Conservation (phyloP, 2,113 vertebrate species). For the Leptocoma aspasia region DNA sequence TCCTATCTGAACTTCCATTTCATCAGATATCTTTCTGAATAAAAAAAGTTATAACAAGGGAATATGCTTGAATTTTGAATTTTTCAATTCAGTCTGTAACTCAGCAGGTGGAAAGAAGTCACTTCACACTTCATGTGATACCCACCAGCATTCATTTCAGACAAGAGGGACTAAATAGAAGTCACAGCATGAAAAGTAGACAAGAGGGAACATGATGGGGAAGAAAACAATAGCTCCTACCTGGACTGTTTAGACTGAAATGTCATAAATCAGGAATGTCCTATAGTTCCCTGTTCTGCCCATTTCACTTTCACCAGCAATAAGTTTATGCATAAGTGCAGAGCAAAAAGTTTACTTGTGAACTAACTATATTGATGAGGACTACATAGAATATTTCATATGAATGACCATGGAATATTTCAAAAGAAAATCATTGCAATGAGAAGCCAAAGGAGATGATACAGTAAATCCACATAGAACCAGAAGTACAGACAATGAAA, state of each 20-base stretch:
- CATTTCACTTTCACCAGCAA: background rate
- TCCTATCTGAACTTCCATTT: background rate
- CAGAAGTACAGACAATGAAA: background rate
- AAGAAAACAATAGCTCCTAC: conserved; percentile 64
- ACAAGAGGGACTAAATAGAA: conserved; percentile 61
- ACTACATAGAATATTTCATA: background rate
- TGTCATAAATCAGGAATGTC: background rate
- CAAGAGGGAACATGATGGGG: conserved; percentile 30
- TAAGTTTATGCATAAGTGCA: background rate
- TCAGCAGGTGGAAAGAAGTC: conserved; percentile 73
- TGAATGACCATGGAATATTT: background rate
- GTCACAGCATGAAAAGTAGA: conserved; percentile 69
- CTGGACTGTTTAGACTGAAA: conserved; percentile 51
- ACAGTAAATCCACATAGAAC: background rate
- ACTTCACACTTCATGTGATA: conserved; percentile 74
- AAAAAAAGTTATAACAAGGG: conserved; percentile 13
- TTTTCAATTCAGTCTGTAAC: conserved; percentile 69
- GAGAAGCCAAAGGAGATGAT: background rate
- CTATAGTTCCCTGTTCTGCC: background rate
- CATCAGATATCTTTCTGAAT: conserved; percentile 37
- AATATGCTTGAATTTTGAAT: conserved; percentile 64
- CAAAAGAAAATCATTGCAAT: background rate
- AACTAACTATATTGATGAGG: background rate
- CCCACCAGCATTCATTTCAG: conserved; percentile 77
- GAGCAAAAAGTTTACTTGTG: background rate